Percentiles rank a stretch among this genome's conserved stretches.
Evolutionary conservation across 2,797 vertebrate species (phyloP).

Genomic region (Smutsia temminckii): DNA sequence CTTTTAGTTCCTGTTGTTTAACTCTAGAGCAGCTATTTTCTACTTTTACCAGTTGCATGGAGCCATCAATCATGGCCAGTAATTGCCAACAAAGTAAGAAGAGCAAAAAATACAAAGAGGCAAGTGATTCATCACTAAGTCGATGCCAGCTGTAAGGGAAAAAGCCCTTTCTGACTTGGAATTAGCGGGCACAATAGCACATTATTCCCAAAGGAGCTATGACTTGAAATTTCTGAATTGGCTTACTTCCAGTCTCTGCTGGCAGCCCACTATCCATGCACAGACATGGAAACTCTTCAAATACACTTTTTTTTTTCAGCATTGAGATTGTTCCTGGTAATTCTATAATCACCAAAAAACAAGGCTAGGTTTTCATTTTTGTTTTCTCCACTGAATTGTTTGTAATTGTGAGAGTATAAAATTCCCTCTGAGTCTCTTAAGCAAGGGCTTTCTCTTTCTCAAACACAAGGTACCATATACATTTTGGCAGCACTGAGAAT

Average conservation of each 20-base stretch:
- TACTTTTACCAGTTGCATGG: slow-evolving; percentile 59
- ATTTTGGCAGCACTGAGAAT: not conserved
- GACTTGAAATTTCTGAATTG: slow-evolving; percentile 82
- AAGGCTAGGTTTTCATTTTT: slow-evolving; percentile 35
- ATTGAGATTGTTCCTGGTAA: not conserved
- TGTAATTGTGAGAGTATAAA: not conserved
- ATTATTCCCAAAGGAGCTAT: slow-evolving; percentile 77
- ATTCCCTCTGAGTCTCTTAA: not conserved
- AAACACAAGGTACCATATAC: not conserved
- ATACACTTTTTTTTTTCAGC: not conserved
- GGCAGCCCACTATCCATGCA: slow-evolving; percentile 72
- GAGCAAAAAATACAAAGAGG: slow-evolving; percentile 74
- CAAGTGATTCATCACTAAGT: slow-evolving; percentile 79
- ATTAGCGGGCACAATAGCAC: slow-evolving; percentile 78
- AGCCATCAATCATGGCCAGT: slow-evolving; percentile 74
- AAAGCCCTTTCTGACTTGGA: slow-evolving; percentile 77
- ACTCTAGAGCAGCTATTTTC: slow-evolving; percentile 52
- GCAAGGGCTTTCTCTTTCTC: not conserved
- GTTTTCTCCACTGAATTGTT: not conserved
- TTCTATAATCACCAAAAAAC: not conserved
- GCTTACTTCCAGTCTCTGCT: slow-evolving; percentile 74
- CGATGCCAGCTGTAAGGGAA: slow-evolving; percentile 77
- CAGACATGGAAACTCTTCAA: slow-evolving; percentile 49
- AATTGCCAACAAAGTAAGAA: slow-evolving; percentile 71
- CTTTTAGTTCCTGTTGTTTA: slow-evolving; percentile 72